Base-by-base conservation (phyloP, 2,797 vertebrate genomes). In the Bufotes viridis region DNA sequence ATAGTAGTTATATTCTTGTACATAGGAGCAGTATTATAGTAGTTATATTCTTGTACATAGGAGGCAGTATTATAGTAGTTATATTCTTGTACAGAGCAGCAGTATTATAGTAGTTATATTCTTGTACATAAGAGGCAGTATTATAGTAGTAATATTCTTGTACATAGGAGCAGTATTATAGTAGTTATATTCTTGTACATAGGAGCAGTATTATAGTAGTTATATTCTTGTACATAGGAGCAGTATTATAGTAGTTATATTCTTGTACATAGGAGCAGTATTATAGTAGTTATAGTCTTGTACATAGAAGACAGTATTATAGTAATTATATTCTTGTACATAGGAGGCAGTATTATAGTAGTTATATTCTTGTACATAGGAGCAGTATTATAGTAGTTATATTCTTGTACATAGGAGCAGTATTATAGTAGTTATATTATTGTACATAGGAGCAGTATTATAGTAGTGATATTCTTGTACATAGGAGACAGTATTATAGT, bases 281-380 rank as follows among this genome's bases (percentile, higher is more conserved):
- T 74, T 74, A 74, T 74, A 74, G 70, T 74, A 74, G 70, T 74
- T 74, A 72, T 72, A 74, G 49, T 74, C 29, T 74, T 74, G 70
- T 74, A 42, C 14, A 74, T 74, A 49, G 70, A 20, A 9, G 69
- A n/a, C 69, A 70, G 69, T 70, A 70, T 70, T 70, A 70, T 70
- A 34, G 69, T 70, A 70, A 29, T 70, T 70, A 34, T 70, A 69
- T 26, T 69, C 67, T 69, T 29, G 67, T 69, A 69, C 13, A 69
- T 69, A 69, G 67, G 65, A 5, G 60, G 63, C 17, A 13, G 22
- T 67, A 67, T 67, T 67, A 67, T 67, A 63, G 60, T 63, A 22
- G 20, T 63, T 22, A 63, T 60, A 60, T 57, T 57, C 55, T 15
- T 57, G 55, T 57, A 57, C 55, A 57, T 57, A 57, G 55, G 55